Evolutionary conservation across 2,113 vertebrate genomes (phyloP).

Genomic region (Nicator chloris): DNA sequence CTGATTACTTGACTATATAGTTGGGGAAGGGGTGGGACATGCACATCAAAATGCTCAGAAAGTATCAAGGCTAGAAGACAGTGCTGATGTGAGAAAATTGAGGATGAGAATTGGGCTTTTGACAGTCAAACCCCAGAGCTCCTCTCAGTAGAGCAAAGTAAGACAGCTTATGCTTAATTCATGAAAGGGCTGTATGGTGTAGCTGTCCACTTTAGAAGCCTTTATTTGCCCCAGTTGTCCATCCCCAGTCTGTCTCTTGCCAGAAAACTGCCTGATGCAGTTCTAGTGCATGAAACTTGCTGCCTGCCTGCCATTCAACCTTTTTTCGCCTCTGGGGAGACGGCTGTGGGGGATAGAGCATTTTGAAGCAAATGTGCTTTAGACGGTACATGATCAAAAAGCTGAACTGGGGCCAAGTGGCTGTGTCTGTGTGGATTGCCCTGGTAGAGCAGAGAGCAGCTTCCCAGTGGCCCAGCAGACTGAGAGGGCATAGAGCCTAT

Average conservation of each 20-base stretch:
- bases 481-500: background rate
- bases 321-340: background rate
- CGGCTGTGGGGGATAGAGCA: background rate
- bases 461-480: background rate
- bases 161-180: background rate
- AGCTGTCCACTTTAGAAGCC: background rate
- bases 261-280: background rate
- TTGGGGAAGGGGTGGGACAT: background rate
- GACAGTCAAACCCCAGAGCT: background rate
- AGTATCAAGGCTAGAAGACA: background rate
- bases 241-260: background rate
- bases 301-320: background rate
- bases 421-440: background rate
- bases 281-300: background rate
- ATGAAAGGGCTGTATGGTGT: background rate
- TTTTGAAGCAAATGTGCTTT: background rate
- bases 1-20: accelerated
- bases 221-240: background rate
- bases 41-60: background rate
- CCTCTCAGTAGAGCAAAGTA: background rate
- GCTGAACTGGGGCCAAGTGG: background rate
- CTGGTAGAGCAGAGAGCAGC: background rate
- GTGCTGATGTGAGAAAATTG: background rate
- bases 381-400: background rate
- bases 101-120: background rate